Conservation (phyloP, 2,797 vertebrate species). For the Morus bassanus region DNA sequence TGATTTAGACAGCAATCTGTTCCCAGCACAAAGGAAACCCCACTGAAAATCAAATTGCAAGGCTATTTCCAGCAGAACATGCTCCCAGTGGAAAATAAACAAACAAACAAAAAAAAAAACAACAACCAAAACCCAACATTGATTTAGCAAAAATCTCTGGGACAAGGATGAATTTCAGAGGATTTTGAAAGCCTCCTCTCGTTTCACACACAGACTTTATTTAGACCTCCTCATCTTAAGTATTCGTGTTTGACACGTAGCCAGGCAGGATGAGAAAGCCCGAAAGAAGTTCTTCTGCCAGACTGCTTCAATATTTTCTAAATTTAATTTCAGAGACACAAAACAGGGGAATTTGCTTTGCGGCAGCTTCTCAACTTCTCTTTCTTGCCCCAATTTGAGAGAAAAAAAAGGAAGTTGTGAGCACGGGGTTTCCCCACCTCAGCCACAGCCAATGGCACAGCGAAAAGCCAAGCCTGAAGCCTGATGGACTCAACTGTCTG, state of each 20-base stretch:
- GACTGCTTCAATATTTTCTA: slow-evolving; percentile 16
- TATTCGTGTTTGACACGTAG: background rate
- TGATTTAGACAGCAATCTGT: background rate
- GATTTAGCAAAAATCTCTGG: background rate
- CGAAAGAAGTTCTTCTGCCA: background rate
- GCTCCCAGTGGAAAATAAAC: background rate
- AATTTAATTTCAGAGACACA: slow-evolving; percentile 9
- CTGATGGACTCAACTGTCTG: background rate
- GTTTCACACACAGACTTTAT: background rate
- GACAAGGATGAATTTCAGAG: background rate
- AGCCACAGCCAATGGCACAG: background rate
- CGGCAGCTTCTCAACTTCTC: background rate
- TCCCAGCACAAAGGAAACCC: background rate
- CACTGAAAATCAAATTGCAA: background rate
- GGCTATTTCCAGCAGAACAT: background rate
- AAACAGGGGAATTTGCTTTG: background rate
- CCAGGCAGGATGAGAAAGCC: slow-evolving; percentile 30
- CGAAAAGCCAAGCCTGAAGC: background rate
- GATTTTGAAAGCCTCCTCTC: background rate
- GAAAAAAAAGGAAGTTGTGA: background rate
- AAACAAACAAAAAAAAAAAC: background rate
- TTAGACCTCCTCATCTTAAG: background rate
- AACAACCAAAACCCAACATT: too few species aligned
- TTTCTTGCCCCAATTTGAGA: background rate
- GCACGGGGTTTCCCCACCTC: background rate